phyloP scores from a whole-genome alignment of 1,140 invertebrate species.

The Bombyx mori region DNA sequence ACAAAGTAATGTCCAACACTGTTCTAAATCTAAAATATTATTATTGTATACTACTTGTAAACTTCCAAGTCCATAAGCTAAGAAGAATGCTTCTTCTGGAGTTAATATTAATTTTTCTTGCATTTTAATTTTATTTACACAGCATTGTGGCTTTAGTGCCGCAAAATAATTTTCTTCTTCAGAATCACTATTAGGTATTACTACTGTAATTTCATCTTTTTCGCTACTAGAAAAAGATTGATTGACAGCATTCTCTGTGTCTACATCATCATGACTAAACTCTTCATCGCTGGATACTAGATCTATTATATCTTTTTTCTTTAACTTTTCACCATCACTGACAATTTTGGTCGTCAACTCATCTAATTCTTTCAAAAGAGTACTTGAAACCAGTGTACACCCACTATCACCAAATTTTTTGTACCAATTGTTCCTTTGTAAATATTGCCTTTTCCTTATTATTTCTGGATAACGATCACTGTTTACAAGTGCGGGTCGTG shows the following conservation, averaged over 20 bases:
- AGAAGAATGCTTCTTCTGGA: slow-evolving; percentile 86
- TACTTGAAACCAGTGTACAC: slow-evolving; percentile 36
- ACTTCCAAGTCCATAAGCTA: slow-evolving; percentile 82
- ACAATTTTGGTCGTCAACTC: slow-evolving; percentile 37
- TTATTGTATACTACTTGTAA: slow-evolving; percentile 76
- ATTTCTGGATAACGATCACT: slow-evolving; percentile 55
- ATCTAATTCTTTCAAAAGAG: slow-evolving; percentile 44
- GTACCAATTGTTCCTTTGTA: slow-evolving; percentile 71
- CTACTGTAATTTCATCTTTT: slow-evolving; percentile 66
- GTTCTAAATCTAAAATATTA: slow-evolving; percentile 69
- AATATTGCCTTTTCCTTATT: slow-evolving; percentile 72
- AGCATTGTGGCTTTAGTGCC: slow-evolving; percentile 73
- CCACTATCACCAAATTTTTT: slow-evolving; percentile 58
- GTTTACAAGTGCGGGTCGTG: slow-evolving; percentile 70
- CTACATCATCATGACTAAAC: slow-evolving; percentile 8
- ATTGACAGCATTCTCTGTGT: slow-evolving; percentile 13
- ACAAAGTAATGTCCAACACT: slow-evolving; percentile 78
- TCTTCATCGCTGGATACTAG: slow-evolving; percentile 44
- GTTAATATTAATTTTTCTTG: slow-evolving; percentile 77
- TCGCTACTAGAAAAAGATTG: slow-evolving; percentile 19
- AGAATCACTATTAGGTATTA: slow-evolving; percentile 77
- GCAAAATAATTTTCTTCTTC: slow-evolving; percentile 77
- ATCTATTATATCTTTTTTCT: slow-evolving; percentile 46
- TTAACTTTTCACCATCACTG: slow-evolving; percentile 31
- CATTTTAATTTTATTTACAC: slow-evolving; percentile 72